These are phyloP conservation scores for Endotricha flammealis DNA, from an alignment of 2,888 invertebrate species.

Conservation along the genomic window DNA sequence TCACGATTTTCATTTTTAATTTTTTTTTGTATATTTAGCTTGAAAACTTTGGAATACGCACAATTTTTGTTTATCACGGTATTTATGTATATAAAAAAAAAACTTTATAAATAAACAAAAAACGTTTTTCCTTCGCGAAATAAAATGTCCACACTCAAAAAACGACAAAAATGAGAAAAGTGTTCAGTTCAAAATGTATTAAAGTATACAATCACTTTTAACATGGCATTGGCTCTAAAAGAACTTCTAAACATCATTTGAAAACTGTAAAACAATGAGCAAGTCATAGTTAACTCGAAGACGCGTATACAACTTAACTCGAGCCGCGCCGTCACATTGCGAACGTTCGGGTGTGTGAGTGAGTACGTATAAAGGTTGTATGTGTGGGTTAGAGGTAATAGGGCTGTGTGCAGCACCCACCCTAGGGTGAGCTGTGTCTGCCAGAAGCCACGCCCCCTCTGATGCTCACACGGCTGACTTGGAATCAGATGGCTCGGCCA, in stretches of 20 bases:
- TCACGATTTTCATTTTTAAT: too few relatives aligned
- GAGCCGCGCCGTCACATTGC: slow-evolving; percentile 5
- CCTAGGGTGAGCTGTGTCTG: slow-evolving; percentile 47
- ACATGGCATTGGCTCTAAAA: not conserved
- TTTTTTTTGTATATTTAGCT: too few relatives aligned
- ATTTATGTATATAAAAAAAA: too few relatives aligned
- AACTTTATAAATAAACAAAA: too few relatives aligned
- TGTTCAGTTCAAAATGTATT: too few relatives aligned
- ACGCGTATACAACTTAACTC: slow-evolving; percentile 5
- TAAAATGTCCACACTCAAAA: not conserved
- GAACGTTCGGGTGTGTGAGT: slow-evolving; percentile 9
- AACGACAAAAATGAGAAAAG: not conserved
- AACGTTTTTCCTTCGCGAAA: too few relatives aligned
- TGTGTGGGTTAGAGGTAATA: slow-evolving; percentile 22
- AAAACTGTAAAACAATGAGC: slow-evolving; percentile 10
- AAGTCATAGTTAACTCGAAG: slow-evolving; percentile 9
- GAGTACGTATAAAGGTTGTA: slow-evolving; percentile 8
- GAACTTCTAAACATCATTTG: slow-evolving; percentile 9
- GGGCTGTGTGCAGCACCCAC: slow-evolving; percentile 57
- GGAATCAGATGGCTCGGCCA: slow-evolving; percentile 77
- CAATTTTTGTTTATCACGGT: too few relatives aligned
- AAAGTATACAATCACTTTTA: not conserved
- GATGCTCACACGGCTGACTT: slow-evolving; percentile 78
- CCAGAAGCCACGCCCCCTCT: slow-evolving; percentile 60
- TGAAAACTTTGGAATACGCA: too few relatives aligned